Percentiles rank a stretch among this genome's conserved stretches.
Conservation (phyloP, 2,113 vertebrate species). For the Syngnathus typhle region DNA sequence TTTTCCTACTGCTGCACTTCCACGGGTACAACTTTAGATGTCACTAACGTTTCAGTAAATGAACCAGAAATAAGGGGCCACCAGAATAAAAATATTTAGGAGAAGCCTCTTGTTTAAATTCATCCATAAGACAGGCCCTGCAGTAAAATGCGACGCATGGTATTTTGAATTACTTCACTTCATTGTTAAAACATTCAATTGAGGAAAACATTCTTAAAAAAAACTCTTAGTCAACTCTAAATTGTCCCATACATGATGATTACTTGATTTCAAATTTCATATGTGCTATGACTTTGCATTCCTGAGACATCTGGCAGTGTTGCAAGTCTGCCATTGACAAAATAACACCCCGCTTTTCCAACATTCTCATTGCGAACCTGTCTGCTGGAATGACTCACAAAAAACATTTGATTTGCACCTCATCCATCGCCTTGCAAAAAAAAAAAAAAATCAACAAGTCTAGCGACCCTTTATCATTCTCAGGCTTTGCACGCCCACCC, state of each 20-base stretch:
- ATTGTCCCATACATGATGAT: not conserved
- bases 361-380: slow-evolving; percentile 15
- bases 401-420: slow-evolving; percentile 23
- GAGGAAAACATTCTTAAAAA: too few relatives aligned
- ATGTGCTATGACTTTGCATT: not conserved
- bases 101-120: too few relatives aligned
- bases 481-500: slow-evolving; percentile 15
- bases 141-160: not conserved
- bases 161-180: not conserved
- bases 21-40: slow-evolving; percentile 40
- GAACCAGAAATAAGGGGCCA: not conserved
- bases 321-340: not conserved
- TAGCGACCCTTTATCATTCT: slow-evolving; percentile 19
- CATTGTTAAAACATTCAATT: not conserved
- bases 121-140: not conserved
- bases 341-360: slow-evolving; percentile 4
- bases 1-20: slow-evolving; percentile 15
- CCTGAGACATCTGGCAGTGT: not conserved
- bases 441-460: not conserved
- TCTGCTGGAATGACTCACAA: slow-evolving; percentile 3
- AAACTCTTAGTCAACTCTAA: too few relatives aligned
- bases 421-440: not conserved
- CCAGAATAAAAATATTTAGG: not conserved
- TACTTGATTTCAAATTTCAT: not conserved
- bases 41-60: slow-evolving; percentile 36